Evolutionary conservation across 2,888 invertebrate genomes (phyloP).

Genomic region (Argynnis bischoffii): DNA sequence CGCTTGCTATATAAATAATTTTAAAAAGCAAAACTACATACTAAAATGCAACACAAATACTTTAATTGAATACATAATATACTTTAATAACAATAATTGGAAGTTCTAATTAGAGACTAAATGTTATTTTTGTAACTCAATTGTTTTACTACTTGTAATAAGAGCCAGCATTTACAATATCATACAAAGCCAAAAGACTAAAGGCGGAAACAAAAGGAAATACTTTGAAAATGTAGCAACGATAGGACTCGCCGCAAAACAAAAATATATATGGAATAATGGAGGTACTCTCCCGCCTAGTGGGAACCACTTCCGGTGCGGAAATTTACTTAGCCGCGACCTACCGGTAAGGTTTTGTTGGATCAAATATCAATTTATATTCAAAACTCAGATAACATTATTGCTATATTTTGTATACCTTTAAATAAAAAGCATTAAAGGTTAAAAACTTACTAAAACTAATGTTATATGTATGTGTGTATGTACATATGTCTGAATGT

Average conservation of each 20-base stretch:
- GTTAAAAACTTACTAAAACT: no score
- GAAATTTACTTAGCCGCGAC: slow-evolving; percentile 72
- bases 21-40: no score
- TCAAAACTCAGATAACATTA: slow-evolving; percentile 10
- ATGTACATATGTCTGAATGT: no score
- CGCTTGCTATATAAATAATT: no score
- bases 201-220: slow-evolving; percentile 12
- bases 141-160: not conserved
- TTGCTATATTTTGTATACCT: not conserved
- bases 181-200: slow-evolving; percentile 2
- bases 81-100: no score
- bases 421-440: not conserved
- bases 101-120: no score
- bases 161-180: slow-evolving; percentile 11
- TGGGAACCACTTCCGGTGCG: slow-evolving; percentile 69
- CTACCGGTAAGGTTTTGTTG: slow-evolving; percentile 48
- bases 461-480: no score
- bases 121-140: not conserved
- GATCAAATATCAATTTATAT: slow-evolving; percentile 33
- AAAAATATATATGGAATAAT: slow-evolving; percentile 58
- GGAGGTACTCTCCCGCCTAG: slow-evolving; percentile 63
- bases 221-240: slow-evolving; percentile 2
- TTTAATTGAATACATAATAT: no score
- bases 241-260: slow-evolving; percentile 30
- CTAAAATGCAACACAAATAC: no score